Percentiles rank a stretch among this genome's conserved stretches.
Evolutionary conservation across 2,888 invertebrate species (phyloP).

Genomic region (Polyploca ridens): DNA sequence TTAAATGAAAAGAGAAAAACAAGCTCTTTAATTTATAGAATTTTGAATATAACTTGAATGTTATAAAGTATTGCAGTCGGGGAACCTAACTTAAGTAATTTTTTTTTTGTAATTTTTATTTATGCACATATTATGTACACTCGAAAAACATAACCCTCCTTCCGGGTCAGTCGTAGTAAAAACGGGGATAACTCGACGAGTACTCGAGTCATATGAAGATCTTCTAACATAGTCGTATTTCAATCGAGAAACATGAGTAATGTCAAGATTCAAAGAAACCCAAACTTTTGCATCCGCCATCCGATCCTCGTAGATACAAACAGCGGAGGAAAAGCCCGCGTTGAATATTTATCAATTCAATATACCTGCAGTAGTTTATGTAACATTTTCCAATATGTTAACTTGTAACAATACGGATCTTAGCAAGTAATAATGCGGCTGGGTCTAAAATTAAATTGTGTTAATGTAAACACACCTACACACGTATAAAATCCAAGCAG

Average conservation of each 20-base stretch:
- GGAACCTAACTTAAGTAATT: too few relatives aligned
- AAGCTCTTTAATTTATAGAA: too few relatives aligned
- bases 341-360: constrained; percentile 49
- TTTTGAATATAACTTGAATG: too few relatives aligned
- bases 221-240: neutral
- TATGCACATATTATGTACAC: too few relatives aligned
- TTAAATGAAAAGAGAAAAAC: too few relatives aligned
- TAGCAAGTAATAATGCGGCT: neutral
- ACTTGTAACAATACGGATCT: constrained; percentile 21
- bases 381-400: constrained; percentile 2
- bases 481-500: neutral
- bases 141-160: too few relatives aligned
- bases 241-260: neutral
- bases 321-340: constrained; percentile 54
- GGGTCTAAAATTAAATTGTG: constrained; percentile 4
- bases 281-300: constrained; percentile 43
- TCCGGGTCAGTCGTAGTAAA: too few relatives aligned
- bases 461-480: neutral
- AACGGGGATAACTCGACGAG: neutral
- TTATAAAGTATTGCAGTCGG: too few relatives aligned
- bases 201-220: neutral
- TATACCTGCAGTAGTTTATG: constrained; percentile 19
- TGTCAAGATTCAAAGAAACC: neutral
- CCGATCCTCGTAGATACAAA: constrained; percentile 48
- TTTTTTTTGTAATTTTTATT: too few relatives aligned